A percentile compares a stretch with the other conserved stretches of the same genome.
Conservation (phyloP, 2,113 vertebrate species). For the Alligator mississippiensis region DNA sequence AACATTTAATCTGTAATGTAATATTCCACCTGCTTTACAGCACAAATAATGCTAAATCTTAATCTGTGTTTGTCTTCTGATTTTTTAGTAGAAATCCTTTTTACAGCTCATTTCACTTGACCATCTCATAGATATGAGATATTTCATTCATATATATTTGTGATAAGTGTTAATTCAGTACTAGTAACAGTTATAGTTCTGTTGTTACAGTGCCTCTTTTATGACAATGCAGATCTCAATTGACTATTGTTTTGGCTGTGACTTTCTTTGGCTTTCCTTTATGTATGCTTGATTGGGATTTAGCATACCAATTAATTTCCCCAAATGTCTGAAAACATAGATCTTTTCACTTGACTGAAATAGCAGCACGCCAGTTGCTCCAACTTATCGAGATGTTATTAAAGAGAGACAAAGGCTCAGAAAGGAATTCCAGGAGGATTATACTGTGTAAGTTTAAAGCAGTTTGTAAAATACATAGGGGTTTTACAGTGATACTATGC, state of each 20-base stretch:
- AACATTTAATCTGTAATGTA: neutral
- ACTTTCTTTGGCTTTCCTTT: neutral
- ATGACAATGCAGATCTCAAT: neutral
- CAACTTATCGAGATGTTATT: conserved; percentile 72
- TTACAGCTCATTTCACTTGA: accelerated
- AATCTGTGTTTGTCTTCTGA: neutral
- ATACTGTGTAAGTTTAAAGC: conserved; percentile 30
- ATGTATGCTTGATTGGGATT: neutral
- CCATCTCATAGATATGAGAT: neutral
- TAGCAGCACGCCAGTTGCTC: conserved; percentile 67
- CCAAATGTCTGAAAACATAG: neutral
- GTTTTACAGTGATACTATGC: neutral
- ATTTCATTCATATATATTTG: neutral
- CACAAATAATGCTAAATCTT: neutral
- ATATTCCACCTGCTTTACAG: neutral
- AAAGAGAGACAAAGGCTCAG: neutral
- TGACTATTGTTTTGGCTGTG: neutral
- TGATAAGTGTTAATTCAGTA: neutral
- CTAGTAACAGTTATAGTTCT: neutral
- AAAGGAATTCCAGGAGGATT: conserved; percentile 51
- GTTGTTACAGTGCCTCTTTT: neutral
- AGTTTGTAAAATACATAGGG: conserved; percentile 41
- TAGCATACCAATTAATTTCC: neutral
- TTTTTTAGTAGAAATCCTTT: neutral
- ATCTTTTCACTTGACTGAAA: conserved; percentile 61